Evolutionary conservation across 2,113 vertebrate species (phyloP).

Genomic region (Neodontobutis hainanensis): DNA sequence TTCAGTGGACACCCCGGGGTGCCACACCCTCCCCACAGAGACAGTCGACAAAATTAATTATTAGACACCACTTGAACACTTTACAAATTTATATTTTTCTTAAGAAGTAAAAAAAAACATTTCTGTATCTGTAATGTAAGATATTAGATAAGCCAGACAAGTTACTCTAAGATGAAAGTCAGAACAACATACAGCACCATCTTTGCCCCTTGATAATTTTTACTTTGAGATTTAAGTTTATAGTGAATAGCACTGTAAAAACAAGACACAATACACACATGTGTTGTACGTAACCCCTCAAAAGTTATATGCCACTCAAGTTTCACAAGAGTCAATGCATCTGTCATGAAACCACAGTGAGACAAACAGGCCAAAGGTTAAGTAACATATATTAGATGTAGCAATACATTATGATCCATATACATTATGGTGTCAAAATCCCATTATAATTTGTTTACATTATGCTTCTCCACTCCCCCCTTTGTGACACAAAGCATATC

Average conservation of each 20-base stretch:
- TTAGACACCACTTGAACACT: neutral
- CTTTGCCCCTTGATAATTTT: neutral
- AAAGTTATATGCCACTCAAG: no score
- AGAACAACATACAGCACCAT: neutral
- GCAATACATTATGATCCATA: no score
- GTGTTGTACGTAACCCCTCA: no score
- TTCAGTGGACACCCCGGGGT: constrained; percentile 46
- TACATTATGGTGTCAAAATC: no score
- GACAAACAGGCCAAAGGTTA: no score
- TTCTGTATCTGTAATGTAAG: neutral
- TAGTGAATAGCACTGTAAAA: neutral
- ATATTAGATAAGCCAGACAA: neutral
- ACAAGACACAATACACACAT: no score
- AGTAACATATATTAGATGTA: no score
- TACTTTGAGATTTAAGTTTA: neutral
- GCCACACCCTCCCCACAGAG: constrained; percentile 42
- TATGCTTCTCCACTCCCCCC: neutral
- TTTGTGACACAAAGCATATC: no score
- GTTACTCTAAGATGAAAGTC: neutral
- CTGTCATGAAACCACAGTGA: no score
- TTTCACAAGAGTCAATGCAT: no score
- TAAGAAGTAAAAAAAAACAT: constrained; percentile 1
- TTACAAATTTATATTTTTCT: constrained; percentile 1
- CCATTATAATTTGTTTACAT: no score
- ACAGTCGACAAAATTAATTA: constrained; percentile 36